Conservation (phyloP, 2,113 vertebrate species). For the Melanocharis versteri region DNA sequence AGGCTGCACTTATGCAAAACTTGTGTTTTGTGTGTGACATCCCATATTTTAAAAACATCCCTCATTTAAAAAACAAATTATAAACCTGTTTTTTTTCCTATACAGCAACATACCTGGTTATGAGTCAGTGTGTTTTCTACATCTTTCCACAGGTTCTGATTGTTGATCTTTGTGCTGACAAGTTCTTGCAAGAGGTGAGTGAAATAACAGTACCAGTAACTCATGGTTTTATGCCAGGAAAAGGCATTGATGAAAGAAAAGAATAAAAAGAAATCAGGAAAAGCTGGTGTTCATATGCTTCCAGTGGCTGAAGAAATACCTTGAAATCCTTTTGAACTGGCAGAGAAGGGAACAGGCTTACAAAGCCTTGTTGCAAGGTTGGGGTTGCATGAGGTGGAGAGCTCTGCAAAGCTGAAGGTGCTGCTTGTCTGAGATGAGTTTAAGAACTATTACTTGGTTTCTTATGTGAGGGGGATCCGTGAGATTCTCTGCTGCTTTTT, state of each 20-base stretch:
- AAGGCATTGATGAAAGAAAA: not conserved
- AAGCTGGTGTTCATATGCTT: not conserved
- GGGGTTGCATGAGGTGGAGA: not conserved
- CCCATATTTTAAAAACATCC: not conserved
- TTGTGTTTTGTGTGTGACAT: not conserved
- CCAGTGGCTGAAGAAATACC: not conserved
- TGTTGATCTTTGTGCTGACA: conserved; percentile 93
- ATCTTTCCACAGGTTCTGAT: conserved; percentile 88
- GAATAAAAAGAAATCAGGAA: not conserved
- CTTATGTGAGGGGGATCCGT: not conserved
- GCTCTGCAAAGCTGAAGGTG: not conserved
- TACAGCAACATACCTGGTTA: not conserved
- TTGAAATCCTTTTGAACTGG: not conserved
- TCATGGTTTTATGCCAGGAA: not conserved
- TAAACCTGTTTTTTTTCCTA: not conserved
- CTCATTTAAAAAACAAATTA: not conserved
- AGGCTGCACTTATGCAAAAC: not conserved
- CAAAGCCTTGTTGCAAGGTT: not conserved
- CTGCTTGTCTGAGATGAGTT: not conserved
- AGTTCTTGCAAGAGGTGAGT: conserved; percentile 93
- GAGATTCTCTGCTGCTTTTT: not conserved
- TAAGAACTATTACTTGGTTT: not conserved
- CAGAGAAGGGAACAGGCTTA: not conserved
- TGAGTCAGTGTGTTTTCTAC: not conserved
- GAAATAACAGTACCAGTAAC: not conserved